Evolutionary conservation across 2,113 vertebrate genomes (phyloP).

Genomic region (Syngnathoides biaculeatus): DNA sequence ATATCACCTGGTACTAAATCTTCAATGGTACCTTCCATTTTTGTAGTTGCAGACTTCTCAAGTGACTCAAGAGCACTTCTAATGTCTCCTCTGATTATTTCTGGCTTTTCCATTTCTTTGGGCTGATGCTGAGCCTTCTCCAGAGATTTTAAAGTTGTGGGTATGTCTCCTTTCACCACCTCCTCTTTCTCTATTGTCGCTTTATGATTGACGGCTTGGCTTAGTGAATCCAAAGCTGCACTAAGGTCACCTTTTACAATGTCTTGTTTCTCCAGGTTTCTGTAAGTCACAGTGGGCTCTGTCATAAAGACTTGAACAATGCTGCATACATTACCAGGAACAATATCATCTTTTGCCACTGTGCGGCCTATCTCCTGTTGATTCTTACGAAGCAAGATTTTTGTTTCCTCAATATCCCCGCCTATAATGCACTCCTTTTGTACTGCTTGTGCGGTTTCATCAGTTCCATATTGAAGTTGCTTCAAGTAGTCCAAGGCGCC

Average conservation of each 20-base stretch:
- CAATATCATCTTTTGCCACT: constrained; percentile 80
- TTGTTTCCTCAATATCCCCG: constrained; percentile 81
- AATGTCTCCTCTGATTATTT: constrained; percentile 78
- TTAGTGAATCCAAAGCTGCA: constrained; percentile 79
- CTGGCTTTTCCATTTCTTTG: constrained; percentile 76
- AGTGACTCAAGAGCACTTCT: constrained; percentile 79
- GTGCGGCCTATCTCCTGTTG: constrained; percentile 77
- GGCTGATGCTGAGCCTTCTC: constrained; percentile 76
- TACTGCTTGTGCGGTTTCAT: constrained; percentile 52
- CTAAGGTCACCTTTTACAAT: constrained; percentile 82
- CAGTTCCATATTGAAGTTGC: constrained; percentile 74
- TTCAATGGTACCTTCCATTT: constrained; percentile 74
- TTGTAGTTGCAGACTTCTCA: constrained; percentile 77
- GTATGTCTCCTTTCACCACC: constrained; percentile 77
- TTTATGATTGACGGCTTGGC: constrained; percentile 78
- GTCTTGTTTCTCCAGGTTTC: constrained; percentile 74
- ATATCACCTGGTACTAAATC: constrained; percentile 81
- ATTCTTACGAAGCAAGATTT: constrained; percentile 75
- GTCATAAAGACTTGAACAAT: constrained; percentile 81
- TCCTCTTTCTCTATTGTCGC: constrained; percentile 79
- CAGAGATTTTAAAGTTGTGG: constrained; percentile 77
- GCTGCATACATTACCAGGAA: constrained; percentile 82
- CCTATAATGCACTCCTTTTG: constrained; percentile 78
- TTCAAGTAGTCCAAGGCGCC: constrained; percentile 87
- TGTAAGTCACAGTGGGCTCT: constrained; percentile 65